phyloP scores from a whole-genome alignment of 2,888 invertebrate species.

The Orthosia gracilis region DNA sequence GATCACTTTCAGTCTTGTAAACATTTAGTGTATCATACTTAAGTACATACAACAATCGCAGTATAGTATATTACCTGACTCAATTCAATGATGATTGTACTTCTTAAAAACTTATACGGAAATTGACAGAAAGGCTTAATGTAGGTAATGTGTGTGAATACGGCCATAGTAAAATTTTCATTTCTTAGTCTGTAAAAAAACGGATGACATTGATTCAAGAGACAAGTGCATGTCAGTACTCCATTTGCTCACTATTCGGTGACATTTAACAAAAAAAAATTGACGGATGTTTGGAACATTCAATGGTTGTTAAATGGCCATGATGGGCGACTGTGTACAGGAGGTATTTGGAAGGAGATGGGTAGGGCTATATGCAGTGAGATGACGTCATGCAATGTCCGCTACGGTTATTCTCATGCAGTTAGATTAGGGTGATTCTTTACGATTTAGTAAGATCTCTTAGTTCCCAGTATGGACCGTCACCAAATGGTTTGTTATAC shows the following conservation, averaged over 20 bases:
- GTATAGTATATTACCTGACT: no score
- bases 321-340: slow-evolving; percentile 46
- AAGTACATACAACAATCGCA: no score
- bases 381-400: slow-evolving; percentile 84
- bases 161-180: background rate
- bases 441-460: slow-evolving; percentile 84
- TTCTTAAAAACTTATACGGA: no score
- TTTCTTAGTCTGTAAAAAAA: background rate
- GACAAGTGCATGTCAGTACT: slow-evolving; percentile 12
- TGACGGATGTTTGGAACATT: background rate
- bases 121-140: no score
- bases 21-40: background rate
- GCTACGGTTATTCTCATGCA: slow-evolving; percentile 84
- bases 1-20: background rate
- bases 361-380: slow-evolving; percentile 84
- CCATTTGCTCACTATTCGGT: slow-evolving; percentile 45
- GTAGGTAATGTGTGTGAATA: background rate
- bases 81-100: no score
- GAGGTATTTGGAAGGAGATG: slow-evolving; percentile 81
- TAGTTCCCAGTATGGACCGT: slow-evolving; percentile 35
- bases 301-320: slow-evolving; percentile 17
- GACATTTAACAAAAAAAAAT: background rate
- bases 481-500: slow-evolving; percentile 39
- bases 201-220: background rate
- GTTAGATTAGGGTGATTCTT: slow-evolving; percentile 70